These are phyloP conservation scores for Noctua janthina DNA, from an alignment of 2,888 invertebrate species.

Conservation along the genomic window DNA sequence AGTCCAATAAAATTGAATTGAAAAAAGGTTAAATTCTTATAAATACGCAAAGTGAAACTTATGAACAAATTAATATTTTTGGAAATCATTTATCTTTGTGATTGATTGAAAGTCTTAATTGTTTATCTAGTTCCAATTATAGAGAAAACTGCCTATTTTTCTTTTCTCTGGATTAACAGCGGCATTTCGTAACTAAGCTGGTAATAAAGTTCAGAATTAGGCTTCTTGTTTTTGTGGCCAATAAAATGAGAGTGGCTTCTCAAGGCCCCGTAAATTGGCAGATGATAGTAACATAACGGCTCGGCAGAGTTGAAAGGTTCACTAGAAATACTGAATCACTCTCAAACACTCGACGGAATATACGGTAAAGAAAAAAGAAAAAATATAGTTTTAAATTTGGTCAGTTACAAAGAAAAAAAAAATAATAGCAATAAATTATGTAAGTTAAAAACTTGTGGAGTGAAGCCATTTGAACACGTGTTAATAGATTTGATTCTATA, in stretches of 20 bases:
- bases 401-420: neutral
- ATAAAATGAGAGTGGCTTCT: constrained; percentile 28
- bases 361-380: neutral
- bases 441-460: neutral
- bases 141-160: neutral
- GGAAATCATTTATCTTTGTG: neutral
- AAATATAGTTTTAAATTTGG: neutral
- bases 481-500: neutral
- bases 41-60: neutral
- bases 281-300: constrained; percentile 19
- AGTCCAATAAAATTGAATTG: neutral
- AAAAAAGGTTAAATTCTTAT: neutral
- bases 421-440: neutral
- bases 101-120: neutral
- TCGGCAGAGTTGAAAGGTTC: neutral
- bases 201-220: constrained; percentile 30
- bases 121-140: neutral
- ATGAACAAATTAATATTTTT: neutral
- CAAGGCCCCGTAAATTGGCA: constrained; percentile 16
- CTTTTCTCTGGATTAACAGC: neutral
- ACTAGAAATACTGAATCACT: neutral
- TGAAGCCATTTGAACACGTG: neutral
- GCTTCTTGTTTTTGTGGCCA: constrained; percentile 19
- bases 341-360: neutral
- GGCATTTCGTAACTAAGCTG: constrained; percentile 14